Evolutionary conservation across 2,113 vertebrate genomes (phyloP).

Genomic region (Cyanoliseus patagonus): DNA sequence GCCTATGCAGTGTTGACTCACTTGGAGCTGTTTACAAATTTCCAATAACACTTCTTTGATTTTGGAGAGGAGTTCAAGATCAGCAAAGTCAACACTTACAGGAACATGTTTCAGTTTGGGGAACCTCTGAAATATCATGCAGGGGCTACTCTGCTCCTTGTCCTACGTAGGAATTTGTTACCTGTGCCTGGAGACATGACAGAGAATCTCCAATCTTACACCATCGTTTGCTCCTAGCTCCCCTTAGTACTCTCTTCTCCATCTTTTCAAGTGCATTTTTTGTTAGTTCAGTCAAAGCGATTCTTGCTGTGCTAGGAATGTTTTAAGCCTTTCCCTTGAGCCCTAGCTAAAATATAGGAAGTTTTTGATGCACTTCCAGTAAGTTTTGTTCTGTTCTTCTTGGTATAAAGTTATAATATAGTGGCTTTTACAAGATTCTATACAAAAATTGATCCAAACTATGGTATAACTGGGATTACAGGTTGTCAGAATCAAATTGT

Average conservation of each 20-base stretch:
- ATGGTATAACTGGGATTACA: slow-evolving; percentile 28
- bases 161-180: not conserved
- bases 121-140: not conserved
- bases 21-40: not conserved
- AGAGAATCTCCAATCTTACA: not conserved
- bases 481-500: slow-evolving; percentile 55
- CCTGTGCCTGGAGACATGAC: not conserved
- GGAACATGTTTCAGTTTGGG: not conserved
- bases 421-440: not conserved
- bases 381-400: not conserved
- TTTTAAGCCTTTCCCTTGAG: not conserved
- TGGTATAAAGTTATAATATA: not conserved
- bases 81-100: rapidly evolving
- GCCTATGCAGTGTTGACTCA: not conserved
- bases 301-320: not conserved
- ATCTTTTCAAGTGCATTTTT: not conserved
- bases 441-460: not conserved
- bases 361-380: not conserved
- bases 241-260: not conserved
- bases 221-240: not conserved
- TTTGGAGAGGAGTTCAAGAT: not conserved
- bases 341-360: not conserved
- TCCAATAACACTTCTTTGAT: not conserved
- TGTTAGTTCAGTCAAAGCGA: not conserved
- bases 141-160: not conserved